Conservation (phyloP, 23 tunicate species). For the Ciona savignyi region DNA sequence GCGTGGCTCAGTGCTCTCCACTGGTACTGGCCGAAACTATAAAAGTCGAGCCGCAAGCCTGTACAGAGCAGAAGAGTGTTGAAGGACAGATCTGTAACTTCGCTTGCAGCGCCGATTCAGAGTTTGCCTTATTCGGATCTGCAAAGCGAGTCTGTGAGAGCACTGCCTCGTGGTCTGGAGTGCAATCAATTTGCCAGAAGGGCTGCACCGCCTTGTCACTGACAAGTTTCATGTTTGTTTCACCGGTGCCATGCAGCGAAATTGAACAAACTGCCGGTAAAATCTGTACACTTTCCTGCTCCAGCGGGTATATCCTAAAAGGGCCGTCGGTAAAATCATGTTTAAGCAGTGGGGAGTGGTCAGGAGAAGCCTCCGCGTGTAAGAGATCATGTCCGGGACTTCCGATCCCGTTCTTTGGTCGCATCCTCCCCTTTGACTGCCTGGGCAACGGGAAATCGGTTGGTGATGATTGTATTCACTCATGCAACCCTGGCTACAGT, state of each 20-base stretch:
- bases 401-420: conserved; percentile 11
- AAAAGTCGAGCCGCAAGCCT: background rate
- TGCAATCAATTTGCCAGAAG: conserved; percentile 11
- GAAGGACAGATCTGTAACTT: conserved; percentile 19
- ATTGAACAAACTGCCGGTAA: conserved; percentile 5
- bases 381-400: conserved; percentile 19
- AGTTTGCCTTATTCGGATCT: background rate
- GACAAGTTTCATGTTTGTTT: background rate
- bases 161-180: conserved; percentile 25
- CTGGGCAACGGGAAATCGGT: conserved; percentile 4
- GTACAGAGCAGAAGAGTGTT: background rate
- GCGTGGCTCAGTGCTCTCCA: conserved; percentile 13
- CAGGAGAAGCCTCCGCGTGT: conserved; percentile 4
- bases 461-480: conserved; percentile 22
- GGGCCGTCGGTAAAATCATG: conserved; percentile 10
- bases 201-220: conserved; percentile 3
- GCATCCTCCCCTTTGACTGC: conserved; percentile 26
- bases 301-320: conserved; percentile 16
- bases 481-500: conserved; percentile 11
- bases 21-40: background rate
- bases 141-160: background rate
- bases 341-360: conserved; percentile 21
- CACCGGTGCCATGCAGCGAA: conserved; percentile 6
- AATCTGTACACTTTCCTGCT: conserved; percentile 22
- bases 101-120: background rate